A percentile compares a stretch with the other conserved stretches of the same genome.
phyloP scores from a whole-genome alignment of 92 coral and sea anemone species.

The Porites divaricata region DNA sequence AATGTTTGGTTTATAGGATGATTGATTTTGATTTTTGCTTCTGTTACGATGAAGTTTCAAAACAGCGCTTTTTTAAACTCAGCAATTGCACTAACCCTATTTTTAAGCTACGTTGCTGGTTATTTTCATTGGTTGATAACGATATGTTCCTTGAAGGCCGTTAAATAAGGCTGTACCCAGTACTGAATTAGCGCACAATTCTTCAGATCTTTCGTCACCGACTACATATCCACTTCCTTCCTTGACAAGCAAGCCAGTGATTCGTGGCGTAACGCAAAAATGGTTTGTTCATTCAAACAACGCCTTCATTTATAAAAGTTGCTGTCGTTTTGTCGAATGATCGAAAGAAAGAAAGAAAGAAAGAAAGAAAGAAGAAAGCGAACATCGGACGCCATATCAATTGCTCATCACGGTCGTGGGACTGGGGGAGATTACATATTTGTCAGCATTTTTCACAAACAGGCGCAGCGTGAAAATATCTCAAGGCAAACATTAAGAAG shows the following conservation, averaged over 20 bases:
- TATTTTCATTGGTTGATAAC: too few relatives aligned
- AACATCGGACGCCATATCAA: conserved; percentile 7
- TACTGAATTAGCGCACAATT: neutral
- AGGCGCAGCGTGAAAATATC: conserved; percentile 3
- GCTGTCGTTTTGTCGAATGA: neutral
- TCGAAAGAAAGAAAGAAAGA: neutral
- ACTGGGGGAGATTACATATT: conserved; percentile 27
- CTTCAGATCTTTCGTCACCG: neutral
- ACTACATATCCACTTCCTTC: neutral
- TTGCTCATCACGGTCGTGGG: conserved; percentile 33
- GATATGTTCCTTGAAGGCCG: neutral
- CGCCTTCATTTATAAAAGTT: neutral
- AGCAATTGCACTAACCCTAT: too few relatives aligned
- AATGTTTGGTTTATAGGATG: too few relatives aligned
- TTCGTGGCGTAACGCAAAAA: neutral
- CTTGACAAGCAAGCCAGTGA: neutral
- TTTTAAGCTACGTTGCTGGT: too few relatives aligned
- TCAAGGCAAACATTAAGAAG: neutral
- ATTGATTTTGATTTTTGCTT: too few relatives aligned
- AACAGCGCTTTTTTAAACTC: too few relatives aligned
- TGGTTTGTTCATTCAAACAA: neutral
- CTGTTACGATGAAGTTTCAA: too few relatives aligned
- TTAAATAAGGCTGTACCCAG: neutral
- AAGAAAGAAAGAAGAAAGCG: neutral
- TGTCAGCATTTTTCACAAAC: conserved; percentile 24